phyloP scores from a whole-genome alignment of 2,888 invertebrate genomes.

The Amblyjoppa proteus region DNA sequence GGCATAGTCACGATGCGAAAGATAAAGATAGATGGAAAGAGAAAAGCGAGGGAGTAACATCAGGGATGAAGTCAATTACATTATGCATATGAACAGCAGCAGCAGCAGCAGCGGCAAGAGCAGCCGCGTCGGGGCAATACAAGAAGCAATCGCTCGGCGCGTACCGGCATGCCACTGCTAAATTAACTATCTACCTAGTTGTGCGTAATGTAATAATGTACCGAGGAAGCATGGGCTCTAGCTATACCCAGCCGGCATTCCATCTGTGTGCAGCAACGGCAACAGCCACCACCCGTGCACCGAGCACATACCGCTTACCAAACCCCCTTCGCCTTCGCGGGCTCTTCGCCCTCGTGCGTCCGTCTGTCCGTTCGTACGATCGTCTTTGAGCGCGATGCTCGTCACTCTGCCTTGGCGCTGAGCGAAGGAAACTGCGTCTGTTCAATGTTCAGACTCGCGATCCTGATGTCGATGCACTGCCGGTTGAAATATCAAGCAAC shows the following conservation, averaged over 20 bases:
- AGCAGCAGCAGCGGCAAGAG: conserved; percentile 63
- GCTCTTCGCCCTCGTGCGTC: conserved; percentile 9
- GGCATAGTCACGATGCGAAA: conserved; percentile 25
- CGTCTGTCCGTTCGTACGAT: conserved; percentile 13
- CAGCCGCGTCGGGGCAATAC: conserved; percentile 76
- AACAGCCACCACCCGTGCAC: conserved; percentile 8
- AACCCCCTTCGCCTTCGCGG: conserved; percentile 12
- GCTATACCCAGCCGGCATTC: conserved; percentile 58
- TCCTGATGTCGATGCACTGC: background rate
- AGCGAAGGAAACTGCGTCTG: background rate
- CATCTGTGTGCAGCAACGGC: conserved; percentile 40
- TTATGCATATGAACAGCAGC: conserved; percentile 83
- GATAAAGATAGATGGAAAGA: conserved; percentile 67
- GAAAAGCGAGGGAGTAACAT: conserved; percentile 68
- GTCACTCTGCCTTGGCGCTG: background rate
- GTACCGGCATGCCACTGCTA: conserved; percentile 79
- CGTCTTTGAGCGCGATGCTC: conserved; percentile 1
- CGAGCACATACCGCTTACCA: background rate
- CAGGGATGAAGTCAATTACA: conserved; percentile 83
- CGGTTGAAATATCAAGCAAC: no score
- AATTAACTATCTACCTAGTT: conserved; percentile 83
- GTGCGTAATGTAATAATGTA: conserved; percentile 82
- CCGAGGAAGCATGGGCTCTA: conserved; percentile 53
- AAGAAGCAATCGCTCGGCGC: conserved; percentile 81
- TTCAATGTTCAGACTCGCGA: background rate